phyloP scores from a whole-genome alignment of 2,797 vertebrate species.

The Simalia tracyae region DNA sequence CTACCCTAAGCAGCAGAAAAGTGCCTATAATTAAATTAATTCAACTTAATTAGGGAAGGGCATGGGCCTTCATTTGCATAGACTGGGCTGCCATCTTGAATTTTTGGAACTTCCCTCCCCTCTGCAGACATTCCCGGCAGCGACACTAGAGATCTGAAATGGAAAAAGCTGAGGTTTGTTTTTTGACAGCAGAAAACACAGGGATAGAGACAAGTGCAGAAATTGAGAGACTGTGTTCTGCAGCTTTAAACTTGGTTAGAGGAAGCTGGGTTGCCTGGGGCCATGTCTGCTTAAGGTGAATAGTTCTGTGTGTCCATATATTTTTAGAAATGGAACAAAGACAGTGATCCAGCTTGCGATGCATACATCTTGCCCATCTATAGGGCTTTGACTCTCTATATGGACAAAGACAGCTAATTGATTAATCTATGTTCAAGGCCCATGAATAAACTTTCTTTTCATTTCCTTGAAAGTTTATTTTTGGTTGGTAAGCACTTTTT shows the following conservation, averaged over 20 bases:
- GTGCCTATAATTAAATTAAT: background rate
- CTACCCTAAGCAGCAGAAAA: background rate
- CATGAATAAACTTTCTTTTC: background rate
- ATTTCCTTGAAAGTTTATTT: background rate
- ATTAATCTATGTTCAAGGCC: background rate
- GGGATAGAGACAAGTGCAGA: background rate
- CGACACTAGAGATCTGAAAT: background rate
- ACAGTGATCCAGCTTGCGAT: too few relatives aligned
- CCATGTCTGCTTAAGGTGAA: background rate
- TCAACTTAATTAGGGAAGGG: background rate
- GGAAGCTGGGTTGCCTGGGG: background rate
- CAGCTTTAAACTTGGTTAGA: background rate
- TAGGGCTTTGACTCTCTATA: background rate
- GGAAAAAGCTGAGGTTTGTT: background rate
- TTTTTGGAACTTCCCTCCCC: background rate
- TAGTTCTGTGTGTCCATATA: background rate
- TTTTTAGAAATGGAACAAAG: background rate
- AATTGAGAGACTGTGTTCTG: background rate
- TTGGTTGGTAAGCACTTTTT: background rate
- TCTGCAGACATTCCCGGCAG: background rate
- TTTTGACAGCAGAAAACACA: background rate
- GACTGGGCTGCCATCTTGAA: too few relatives aligned
- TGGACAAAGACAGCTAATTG: background rate
- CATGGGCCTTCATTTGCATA: background rate
- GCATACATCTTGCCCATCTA: background rate